Evolutionary conservation across 2,888 invertebrate genomes (phyloP).

Genomic region (Amblyteles armatorius): DNA sequence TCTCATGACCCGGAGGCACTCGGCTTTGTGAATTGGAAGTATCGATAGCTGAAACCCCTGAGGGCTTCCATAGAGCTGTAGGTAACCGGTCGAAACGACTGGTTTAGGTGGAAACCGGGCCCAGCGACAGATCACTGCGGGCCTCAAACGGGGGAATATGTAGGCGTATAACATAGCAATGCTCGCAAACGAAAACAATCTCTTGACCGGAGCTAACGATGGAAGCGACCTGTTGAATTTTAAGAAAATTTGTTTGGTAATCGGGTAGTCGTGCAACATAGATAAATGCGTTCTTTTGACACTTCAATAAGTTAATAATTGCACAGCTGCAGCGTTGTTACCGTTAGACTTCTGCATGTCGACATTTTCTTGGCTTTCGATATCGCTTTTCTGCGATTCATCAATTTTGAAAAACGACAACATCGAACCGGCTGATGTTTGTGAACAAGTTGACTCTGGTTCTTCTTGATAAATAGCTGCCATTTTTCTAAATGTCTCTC

Average conservation of each 20-base stretch:
- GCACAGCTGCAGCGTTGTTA: not conserved
- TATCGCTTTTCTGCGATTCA: not conserved
- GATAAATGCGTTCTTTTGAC: not conserved
- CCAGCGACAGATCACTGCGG: too few relatives aligned
- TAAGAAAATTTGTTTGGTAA: constrained; percentile 6
- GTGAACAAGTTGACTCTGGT: not conserved
- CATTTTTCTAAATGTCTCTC: not conserved
- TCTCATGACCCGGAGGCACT: too few relatives aligned
- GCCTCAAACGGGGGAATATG: too few relatives aligned
- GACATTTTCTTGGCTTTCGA: not conserved
- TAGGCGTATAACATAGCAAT: not conserved
- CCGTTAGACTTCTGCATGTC: not conserved
- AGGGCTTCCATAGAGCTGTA: too few relatives aligned
- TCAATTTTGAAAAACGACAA: not conserved
- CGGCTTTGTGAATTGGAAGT: too few relatives aligned
- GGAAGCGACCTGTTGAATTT: constrained; percentile 7
- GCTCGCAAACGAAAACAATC: constrained; percentile 19
- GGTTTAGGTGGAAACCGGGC: too few relatives aligned
- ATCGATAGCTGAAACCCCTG: too few relatives aligned
- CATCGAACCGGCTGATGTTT: too few relatives aligned
- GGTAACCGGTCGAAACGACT: too few relatives aligned
- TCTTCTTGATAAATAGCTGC: not conserved
- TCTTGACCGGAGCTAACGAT: not conserved
- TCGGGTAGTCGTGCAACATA: constrained; percentile 3
- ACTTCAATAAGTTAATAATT: not conserved